Evolutionary conservation across 2,113 vertebrate species (phyloP).

Genomic region (Pedetes capensis): DNA sequence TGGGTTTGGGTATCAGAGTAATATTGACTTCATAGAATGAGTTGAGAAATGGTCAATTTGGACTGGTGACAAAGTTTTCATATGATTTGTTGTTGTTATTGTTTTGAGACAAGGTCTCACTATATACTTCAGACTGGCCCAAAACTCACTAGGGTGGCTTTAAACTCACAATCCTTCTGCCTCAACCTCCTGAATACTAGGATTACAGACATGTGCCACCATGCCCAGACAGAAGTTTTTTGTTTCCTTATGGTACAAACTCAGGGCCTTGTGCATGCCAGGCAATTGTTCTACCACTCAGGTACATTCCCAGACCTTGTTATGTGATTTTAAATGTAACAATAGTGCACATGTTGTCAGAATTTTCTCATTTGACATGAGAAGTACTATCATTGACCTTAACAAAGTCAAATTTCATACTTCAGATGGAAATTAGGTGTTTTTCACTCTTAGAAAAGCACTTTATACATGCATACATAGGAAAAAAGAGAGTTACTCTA

Average conservation of each 20-base stretch:
- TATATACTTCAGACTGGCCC: too few relatives aligned
- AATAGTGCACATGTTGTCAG: background rate
- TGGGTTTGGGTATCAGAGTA: background rate
- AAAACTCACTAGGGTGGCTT: too few relatives aligned
- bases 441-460: background rate
- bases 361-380: background rate
- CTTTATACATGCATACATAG: background rate
- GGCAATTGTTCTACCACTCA: too few relatives aligned
- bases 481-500: background rate
- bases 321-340: constrained; percentile 17
- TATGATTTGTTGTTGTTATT: too few relatives aligned
- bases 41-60: constrained; percentile 38
- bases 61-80: background rate
- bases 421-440: background rate
- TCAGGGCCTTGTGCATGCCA: too few relatives aligned
- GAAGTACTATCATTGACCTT: background rate
- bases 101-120: too few relatives aligned
- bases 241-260: too few relatives aligned
- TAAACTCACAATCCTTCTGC: too few relatives aligned
- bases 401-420: background rate
- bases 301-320: too few relatives aligned
- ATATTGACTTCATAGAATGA: background rate
- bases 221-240: too few relatives aligned
- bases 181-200: too few relatives aligned
- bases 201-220: too few relatives aligned